Evolutionary conservation across 2,888 invertebrate genomes (phyloP), one percentile per base, ranked within the genome.

Genomic region (Poecilobothrus nobilitatus): DNA sequence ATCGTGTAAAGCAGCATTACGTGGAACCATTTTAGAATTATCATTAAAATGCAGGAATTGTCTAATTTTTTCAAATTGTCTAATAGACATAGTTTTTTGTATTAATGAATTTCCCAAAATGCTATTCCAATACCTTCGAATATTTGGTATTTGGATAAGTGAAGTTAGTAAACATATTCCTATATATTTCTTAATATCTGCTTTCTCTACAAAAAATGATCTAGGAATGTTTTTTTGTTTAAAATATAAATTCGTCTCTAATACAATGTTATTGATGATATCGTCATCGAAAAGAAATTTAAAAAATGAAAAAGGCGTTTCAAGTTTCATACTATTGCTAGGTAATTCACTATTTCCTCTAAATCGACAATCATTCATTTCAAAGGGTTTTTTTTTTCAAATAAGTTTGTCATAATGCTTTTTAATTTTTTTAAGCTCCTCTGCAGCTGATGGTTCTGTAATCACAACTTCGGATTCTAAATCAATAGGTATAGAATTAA

Each of bases 31-130:
- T 44, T 66, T 66, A 18, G 66, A 27, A 62, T 69, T 70, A 64
- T 71, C 72, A 63, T 70, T 71, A 63, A 72, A 72, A 69, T 70
- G 68, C 34, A 69, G 63, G 65, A 15, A 67, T 66, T 72, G 70
- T 53, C 68, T 67, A 65, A 69, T 68, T 63, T 70, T 68, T 69
- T 70, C 69, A 64, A 69, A 71, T 67, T 68, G 68, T 33, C 70
- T 66, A 67, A 66, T 27, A 8, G 67, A 63, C 67, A 69, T 61
- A 34, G 67, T 63, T 34, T 67, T 62, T 62, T 67, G 63, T 63
- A 63, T 63, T 18, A 27, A 63, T 18, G 12, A 8, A 63, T 63
- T 63, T 68, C 37, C 62, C 64, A 64, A 64, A 66, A 12, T 69
- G 66, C 34, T 34, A 8, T 34, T 33, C 66, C 69, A 21, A 66